Base-by-base conservation (phyloP, 2,888 invertebrate genomes). In the Rotaria macrura region DNA sequence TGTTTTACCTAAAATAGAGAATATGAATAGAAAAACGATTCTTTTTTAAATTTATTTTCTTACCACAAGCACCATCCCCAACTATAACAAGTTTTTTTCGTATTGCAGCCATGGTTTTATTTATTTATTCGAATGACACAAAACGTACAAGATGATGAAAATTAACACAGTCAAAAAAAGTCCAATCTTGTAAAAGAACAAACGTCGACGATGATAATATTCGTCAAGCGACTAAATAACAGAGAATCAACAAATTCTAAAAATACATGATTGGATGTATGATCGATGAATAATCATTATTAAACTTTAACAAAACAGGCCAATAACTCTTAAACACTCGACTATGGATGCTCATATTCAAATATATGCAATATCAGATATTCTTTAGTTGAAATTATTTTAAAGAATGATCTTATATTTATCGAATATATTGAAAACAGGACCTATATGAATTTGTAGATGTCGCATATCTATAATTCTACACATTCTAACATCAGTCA, bases 51-150 rank as follows among this genome's bases (percentile, higher is more conserved):
- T 40, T 34, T 14, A 9, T 4, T 40, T 74, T 40, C 14, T 9
- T 74, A 93, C 97, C 97, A 92, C 97, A 98, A 91, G 97, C 97
- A 93, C 97, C 97, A 93, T 98, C 97, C 92, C 97, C 97, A 91
- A 96, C 96, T 92, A 96, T 96, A 91, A 96, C 96, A 93, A 96
- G 93, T 93, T 97, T 96, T 93, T 96, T 97, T 92, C 96, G 94
- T 92, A 96, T 96, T 92, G 96, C 95, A 93, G 96, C 96, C 92
- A 92, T 92, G 38, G 52, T 79, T 54, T 79, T 79, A 10, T 47
- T n/a, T n/a, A n/a, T n/a, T n/a, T n/a, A n/a, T 23, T 52, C 23
- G 5, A 52, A 52, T 52, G 23, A 52, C 6, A 52, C 6, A 7
- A 52, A 52, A 52, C 23, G 3, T 23, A 23, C 23, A 23, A 23